phyloP scores from a whole-genome alignment of 2,113 vertebrate species.

The Mormoops blainvillei region DNA sequence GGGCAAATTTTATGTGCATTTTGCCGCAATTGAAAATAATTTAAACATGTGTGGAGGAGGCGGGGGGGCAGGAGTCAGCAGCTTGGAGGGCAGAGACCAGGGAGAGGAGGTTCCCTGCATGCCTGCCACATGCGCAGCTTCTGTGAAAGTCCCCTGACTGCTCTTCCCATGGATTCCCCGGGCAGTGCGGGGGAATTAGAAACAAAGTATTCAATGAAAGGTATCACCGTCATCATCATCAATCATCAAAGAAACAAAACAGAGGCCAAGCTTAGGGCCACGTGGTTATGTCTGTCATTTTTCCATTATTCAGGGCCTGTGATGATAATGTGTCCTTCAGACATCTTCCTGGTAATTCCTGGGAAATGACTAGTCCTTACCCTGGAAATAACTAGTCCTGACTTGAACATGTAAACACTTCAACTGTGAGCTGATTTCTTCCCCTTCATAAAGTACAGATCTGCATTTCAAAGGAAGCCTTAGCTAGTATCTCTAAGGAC shows the following conservation, averaged over 20 bases:
- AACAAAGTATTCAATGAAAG: neutral
- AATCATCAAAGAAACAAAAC: neutral
- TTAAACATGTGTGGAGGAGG: neutral
- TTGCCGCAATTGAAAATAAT: neutral
- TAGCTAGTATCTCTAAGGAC: neutral
- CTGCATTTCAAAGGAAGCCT: neutral
- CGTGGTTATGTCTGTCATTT: neutral
- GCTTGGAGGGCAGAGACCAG: neutral
- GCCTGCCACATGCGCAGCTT: rapidly evolving
- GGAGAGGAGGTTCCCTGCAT: neutral
- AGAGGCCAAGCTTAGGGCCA: neutral
- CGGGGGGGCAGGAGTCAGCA: rapidly evolving
- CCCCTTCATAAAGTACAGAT: neutral
- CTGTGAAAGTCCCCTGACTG: rapidly evolving
- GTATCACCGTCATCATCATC: neutral
- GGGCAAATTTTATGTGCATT: neutral
- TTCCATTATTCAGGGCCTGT: neutral
- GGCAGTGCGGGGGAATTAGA: neutral
- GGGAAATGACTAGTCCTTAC: neutral
- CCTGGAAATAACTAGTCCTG: neutral
- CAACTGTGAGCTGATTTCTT: neutral
- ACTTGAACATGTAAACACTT: neutral
- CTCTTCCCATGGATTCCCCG: neutral
- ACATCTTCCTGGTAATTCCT: neutral
- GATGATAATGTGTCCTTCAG: neutral